Evolutionary conservation across 2,888 invertebrate species (phyloP).

Genomic region (Drosophila limbata): DNA sequence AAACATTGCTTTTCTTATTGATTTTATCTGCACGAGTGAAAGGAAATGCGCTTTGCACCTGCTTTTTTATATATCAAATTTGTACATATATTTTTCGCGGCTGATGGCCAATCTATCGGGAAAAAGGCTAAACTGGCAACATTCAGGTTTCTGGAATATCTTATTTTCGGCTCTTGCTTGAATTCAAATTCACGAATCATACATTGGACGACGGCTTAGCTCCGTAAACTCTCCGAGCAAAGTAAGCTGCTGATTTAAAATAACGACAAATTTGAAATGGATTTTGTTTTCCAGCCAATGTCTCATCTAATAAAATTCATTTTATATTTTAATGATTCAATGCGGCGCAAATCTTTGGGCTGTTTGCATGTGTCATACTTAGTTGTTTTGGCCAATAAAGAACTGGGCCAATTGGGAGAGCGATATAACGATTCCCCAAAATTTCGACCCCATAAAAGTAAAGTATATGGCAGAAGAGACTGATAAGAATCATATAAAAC

Average conservation of each 20-base stretch:
- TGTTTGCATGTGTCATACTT: constrained; percentile 48
- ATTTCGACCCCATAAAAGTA: constrained; percentile 39
- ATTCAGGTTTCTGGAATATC: too few species aligned
- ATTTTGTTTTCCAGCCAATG: not conserved
- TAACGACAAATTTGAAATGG: not conserved
- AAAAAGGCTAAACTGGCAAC: too few species aligned
- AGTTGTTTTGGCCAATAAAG: constrained; percentile 36
- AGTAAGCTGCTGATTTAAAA: too few species aligned
- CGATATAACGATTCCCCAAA: constrained; percentile 40
- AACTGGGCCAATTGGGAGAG: constrained; percentile 1
- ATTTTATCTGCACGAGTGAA: not conserved
- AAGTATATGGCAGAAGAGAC: constrained; percentile 19
- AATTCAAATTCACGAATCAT: too few species aligned
- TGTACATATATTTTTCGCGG: too few species aligned
- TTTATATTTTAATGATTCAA: constrained; percentile 25
- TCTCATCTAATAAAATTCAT: not conserved
- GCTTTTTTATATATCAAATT: too few species aligned
- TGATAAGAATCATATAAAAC: constrained; percentile 42
- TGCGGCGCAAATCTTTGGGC: constrained; percentile 19
- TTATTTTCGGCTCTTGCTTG: too few species aligned
- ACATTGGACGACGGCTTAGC: too few species aligned
- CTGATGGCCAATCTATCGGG: too few species aligned
- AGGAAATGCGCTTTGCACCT: too few species aligned
- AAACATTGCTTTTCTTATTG: not conserved
- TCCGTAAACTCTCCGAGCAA: too few species aligned